phyloP scores from a whole-genome alignment of 2,888 invertebrate species.

The Mimas tiliae region DNA sequence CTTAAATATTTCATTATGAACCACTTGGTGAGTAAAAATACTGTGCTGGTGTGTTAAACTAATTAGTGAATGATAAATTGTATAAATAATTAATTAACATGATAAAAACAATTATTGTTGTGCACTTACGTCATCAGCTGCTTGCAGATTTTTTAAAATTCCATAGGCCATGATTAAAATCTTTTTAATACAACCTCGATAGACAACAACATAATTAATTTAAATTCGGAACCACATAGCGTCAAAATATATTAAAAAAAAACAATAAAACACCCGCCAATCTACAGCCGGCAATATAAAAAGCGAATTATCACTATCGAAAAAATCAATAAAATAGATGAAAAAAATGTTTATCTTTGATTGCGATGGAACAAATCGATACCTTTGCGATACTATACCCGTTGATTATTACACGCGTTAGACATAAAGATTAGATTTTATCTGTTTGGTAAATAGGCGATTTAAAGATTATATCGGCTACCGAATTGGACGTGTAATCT shows the following conservation, averaged over 20 bases:
- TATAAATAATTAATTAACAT: neutral
- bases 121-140: neutral
- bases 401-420: constrained; percentile 27
- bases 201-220: neutral
- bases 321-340: constrained; percentile 14
- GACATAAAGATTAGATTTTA: constrained; percentile 24
- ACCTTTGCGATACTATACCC: constrained; percentile 26
- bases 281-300: neutral
- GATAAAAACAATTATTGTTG: neutral
- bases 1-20: constrained; percentile 44
- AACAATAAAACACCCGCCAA: neutral
- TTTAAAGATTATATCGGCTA: constrained; percentile 41
- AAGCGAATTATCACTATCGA: constrained; percentile 14
- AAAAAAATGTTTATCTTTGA: constrained; percentile 24
- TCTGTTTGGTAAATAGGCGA: constrained; percentile 25
- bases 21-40: constrained; percentile 50
- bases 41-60: neutral
- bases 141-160: neutral
- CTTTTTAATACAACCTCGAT: no score
- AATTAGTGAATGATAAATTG: neutral
- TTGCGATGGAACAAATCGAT: constrained; percentile 26
- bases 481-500: constrained; percentile 39
- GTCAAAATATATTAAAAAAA: neutral
- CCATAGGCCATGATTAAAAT: neutral
- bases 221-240: neutral